Evolutionary conservation across 2,888 invertebrate species (phyloP), one percentile per base, ranked within the genome.

Genomic region (Phengaris arion): DNA sequence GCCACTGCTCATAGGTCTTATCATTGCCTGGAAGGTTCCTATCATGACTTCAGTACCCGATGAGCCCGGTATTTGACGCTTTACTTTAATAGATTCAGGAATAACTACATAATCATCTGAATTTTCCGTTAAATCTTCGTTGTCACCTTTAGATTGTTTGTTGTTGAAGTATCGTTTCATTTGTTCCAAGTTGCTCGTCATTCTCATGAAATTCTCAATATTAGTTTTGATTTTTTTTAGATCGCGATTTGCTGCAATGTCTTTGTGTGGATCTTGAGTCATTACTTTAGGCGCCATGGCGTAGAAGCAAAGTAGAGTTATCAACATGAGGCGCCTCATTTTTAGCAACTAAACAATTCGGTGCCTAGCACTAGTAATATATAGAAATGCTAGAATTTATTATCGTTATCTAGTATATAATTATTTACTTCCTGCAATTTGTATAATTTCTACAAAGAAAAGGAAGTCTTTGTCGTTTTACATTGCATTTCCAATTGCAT

Each of bases 21-120:
- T 68, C 70, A 79, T 76, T 10, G 79, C 79, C 72, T 78, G 78
- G 35, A 79, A 79, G 22, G 79, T 79, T 12, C 79, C 79, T 22
- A 79, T 78, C 75, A 79, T 75, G 74, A 79, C 76, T 15, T 76
- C 74, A 22, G 70, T 75, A 52, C 76, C 76, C 12, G 74, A 52
- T 8, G 74, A 72, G 13, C 68, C 77, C 46, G 76, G 52, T 12
- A 76, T 76, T 68, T 79, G 76, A 12, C 79, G 74, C 74, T 77
- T 79, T 2, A 72, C 72, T 75, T 48, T 78, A 2, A n/a, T 59
- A 52, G 13, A 51, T 45, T 68, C 76, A 12, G 35, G 13, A 6
- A 57, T 22, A 0, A 12, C 35, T 59, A n/a, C 15, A 2, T 54
- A 10, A 15, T 69, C 13, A 35, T 51, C 45, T 52, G 13, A 15